Conservation (phyloP, 92 coral and sea anemone species). For the Umimayanthus chanpuru region DNA sequence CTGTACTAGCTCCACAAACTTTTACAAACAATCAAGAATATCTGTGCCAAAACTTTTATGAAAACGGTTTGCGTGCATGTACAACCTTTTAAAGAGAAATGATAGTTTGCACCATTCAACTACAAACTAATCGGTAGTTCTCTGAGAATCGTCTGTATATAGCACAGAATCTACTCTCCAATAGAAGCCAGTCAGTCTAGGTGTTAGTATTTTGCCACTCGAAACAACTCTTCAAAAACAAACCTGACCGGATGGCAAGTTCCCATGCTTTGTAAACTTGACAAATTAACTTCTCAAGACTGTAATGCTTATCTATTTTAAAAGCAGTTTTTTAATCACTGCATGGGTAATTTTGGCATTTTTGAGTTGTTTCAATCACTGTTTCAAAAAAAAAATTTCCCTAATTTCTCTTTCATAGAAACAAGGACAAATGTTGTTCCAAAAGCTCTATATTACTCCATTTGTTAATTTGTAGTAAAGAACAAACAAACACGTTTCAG, state of each 20-base stretch:
- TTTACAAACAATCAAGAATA: background rate
- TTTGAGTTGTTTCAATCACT: background rate
- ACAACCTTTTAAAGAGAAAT: background rate
- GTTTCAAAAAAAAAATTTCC: background rate
- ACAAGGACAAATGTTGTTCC: background rate
- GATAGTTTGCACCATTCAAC: background rate
- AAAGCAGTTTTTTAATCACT: background rate
- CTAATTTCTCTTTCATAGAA: background rate
- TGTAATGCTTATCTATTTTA: background rate
- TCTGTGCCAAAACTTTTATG: background rate
- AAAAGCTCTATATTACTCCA: background rate
- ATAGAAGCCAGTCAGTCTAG: background rate
- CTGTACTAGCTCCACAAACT: background rate
- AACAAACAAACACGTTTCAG: background rate
- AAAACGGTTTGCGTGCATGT: background rate
- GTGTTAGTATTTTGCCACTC: background rate
- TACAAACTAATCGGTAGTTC: background rate
- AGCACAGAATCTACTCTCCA: background rate
- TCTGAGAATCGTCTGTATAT: background rate
- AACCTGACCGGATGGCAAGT: constrained; percentile 20
- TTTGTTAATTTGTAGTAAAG: background rate
- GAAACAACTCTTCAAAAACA: background rate
- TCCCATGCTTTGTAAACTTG: constrained; percentile 30
- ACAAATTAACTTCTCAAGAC: background rate
- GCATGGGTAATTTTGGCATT: background rate